These are phyloP conservation scores for Proctacanthus coquilletti DNA, from an alignment of 1,140 invertebrate species.

Conservation along the genomic window DNA sequence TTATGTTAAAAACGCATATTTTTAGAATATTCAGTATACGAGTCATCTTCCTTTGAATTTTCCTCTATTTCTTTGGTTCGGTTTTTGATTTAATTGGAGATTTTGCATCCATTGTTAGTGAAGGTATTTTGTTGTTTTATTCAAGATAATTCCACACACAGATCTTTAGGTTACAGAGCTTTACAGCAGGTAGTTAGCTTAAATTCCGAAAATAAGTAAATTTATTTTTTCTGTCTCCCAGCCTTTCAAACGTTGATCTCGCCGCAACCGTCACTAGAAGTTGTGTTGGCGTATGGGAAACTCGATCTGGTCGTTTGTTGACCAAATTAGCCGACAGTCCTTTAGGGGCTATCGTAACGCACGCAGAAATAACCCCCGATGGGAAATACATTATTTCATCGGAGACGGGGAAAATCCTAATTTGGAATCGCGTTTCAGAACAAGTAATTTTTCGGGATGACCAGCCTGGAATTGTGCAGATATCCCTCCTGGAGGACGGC, in stretches of 20 bases:
- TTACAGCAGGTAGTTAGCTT: too few relatives aligned
- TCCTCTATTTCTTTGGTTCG: too few relatives aligned
- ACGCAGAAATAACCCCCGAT: conserved; percentile 72
- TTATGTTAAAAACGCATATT: too few relatives aligned
- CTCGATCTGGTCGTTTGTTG: conserved; percentile 67
- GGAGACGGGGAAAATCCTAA: conserved; percentile 80
- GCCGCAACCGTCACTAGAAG: conserved; percentile 81
- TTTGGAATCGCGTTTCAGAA: conserved; percentile 78
- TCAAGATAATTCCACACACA: too few relatives aligned
- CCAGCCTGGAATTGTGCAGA: conserved; percentile 71
- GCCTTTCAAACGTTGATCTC: conserved; percentile 55
- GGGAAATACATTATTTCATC: conserved; percentile 75
- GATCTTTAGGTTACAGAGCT: too few relatives aligned
- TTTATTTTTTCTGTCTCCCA: conserved; percentile 23
- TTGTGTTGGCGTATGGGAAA: conserved; percentile 89
- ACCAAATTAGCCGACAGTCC: conserved; percentile 81
- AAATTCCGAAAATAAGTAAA: too few relatives aligned
- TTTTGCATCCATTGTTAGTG: too few relatives aligned
- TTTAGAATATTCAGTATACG: too few relatives aligned
- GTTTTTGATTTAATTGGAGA: too few relatives aligned
- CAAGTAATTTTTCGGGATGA: conserved; percentile 72
- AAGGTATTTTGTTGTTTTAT: too few relatives aligned
- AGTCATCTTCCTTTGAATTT: too few relatives aligned
- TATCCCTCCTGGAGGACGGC: conserved; percentile 70
- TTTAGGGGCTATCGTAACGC: conserved; percentile 86